Evolutionary conservation across 2,113 vertebrate genomes (phyloP), one percentile per base, ranked within the genome.

Genomic region (Hippolais icterina): DNA sequence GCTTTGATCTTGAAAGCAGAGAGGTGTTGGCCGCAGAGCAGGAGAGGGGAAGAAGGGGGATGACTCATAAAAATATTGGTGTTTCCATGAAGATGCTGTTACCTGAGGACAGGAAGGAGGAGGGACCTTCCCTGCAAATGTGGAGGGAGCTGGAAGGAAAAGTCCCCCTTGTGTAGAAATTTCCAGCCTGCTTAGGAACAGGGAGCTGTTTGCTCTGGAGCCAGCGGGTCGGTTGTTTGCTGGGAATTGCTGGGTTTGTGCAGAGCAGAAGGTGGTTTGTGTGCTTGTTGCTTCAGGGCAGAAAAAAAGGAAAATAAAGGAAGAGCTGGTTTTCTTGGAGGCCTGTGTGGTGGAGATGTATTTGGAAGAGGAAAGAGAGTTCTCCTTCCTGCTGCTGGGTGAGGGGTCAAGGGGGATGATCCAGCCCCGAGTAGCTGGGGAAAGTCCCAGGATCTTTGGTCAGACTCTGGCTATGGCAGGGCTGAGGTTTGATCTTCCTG

Each of bases 41-140:
- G 83, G 52, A 80, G 46, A 12, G 11, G 83, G 41, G 31, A 56
- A 68, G 28, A 69, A 49, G 33, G n/a, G 25, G 27, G 24, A 35
- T 94, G 96, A 94, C 93, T 95, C 93, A 92, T 94, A 90, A 88
- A 94, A 89, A 90, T 81, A 86, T 87, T 93, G 89, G 72, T 90
- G 91, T 97, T 97, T 92, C 95, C 96, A 92, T 96, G 94, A 95
- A 92, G 94, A 92, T 94, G 86, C 93, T 70, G 91, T 94, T 96
- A 97, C 96, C 96, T 97, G 96, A 92, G 96, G 94, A 93, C 80
- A 87, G 80, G 89, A 86, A 81, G 80, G 83, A 95, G 96, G 93
- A 92, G 88, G 68, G 83, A 83, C 33, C 49, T 78, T 87, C 74
- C 53, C 52, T 54, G 74, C 65, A 63, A 71, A 63, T 3, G 68